Evolutionary conservation across 2,113 vertebrate species (phyloP).

Genomic region (Lepus europaeus): DNA sequence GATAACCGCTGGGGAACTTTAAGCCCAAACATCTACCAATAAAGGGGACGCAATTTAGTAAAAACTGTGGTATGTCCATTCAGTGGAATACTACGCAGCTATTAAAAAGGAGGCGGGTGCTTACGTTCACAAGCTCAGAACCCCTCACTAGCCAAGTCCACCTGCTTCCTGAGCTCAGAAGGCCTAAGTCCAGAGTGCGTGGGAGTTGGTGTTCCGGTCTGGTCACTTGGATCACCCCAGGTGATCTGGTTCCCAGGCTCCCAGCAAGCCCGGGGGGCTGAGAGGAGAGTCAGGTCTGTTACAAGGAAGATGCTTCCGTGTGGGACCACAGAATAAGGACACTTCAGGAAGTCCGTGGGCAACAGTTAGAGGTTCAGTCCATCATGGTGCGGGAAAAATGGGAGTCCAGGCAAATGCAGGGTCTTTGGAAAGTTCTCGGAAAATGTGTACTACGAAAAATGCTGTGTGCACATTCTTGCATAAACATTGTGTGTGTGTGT

Average conservation of each 20-base stretch:
- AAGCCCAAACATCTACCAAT: not conserved
- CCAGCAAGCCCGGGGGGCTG: not conserved
- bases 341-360: too few species aligned
- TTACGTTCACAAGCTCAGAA: not conserved
- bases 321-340: not conserved
- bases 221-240: too few species aligned
- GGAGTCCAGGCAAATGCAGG: too few species aligned
- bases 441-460: too few species aligned
- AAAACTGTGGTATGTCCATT: not conserved
- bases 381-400: too few species aligned
- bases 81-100: not conserved
- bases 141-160: not conserved
- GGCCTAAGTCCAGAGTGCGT: not conserved
- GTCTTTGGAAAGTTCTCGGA: too few species aligned
- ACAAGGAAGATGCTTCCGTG: not conserved
- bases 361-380: too few species aligned
- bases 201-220: too few species aligned
- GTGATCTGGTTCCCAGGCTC: not conserved
- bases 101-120: not conserved
- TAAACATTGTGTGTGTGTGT: too few species aligned
- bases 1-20: not conserved
- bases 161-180: not conserved
- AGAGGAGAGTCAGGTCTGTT: not conserved
- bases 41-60: not conserved
- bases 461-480: too few species aligned